Evolutionary conservation across 2,888 invertebrate genomes (phyloP).

Genomic region (Leptothorax acervorum): DNA sequence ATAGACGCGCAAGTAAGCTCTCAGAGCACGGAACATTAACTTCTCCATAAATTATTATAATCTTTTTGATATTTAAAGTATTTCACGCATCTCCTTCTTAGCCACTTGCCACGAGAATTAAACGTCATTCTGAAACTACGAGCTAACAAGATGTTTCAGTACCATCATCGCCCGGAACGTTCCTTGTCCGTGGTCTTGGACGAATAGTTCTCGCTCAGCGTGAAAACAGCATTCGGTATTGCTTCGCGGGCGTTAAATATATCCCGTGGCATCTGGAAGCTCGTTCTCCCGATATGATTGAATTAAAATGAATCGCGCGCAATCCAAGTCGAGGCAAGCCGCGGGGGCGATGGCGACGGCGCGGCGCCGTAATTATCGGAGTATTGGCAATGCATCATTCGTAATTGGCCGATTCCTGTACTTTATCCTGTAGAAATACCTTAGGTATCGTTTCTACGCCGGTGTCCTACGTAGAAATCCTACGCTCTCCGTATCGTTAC

Average conservation of each 20-base stretch:
- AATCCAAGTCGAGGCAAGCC: not conserved
- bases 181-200: not conserved
- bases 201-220: not conserved
- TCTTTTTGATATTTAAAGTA: not conserved
- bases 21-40: not conserved
- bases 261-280: not conserved
- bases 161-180: not conserved
- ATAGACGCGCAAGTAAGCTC: not conserved
- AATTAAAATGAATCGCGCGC: constrained; percentile 20
- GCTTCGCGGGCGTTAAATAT: constrained; percentile 20
- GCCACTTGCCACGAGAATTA: not conserved
- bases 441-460: not conserved
- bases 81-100: not conserved
- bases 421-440: not conserved
- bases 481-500: constrained; percentile 1
- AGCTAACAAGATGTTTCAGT: not conserved
- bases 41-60: constrained; percentile 11
- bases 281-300: constrained; percentile 4
- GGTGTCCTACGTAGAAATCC: not conserved
- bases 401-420: constrained; percentile 21
- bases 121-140: not conserved
- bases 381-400: constrained; percentile 26
- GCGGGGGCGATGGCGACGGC: not conserved
- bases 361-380: constrained; percentile 15
- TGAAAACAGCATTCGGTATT: not conserved